A percentile compares a stretch with the other conserved stretches of the same genome.
These are phyloP conservation scores for Microcebus griseorufus DNA, from an alignment of 2,113 vertebrate genomes.

Conservation along the genomic window DNA sequence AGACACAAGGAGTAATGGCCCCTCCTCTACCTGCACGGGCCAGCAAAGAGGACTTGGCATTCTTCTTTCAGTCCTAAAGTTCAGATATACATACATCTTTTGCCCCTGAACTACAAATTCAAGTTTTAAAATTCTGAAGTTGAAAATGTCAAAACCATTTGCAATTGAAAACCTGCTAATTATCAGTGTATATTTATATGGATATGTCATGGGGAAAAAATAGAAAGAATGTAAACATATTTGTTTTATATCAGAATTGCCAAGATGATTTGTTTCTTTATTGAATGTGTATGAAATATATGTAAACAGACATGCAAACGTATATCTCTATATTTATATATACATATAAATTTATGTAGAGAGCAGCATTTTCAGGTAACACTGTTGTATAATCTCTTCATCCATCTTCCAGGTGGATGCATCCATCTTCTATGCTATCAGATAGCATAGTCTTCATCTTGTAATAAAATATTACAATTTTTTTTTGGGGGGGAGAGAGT, in stretches of 20 bases:
- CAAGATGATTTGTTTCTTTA: not conserved
- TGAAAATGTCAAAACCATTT: constrained; percentile 78
- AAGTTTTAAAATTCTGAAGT: constrained; percentile 73
- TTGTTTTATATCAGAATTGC: constrained; percentile 63
- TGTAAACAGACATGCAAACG: not conserved
- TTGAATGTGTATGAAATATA: not conserved
- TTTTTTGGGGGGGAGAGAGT: not conserved
- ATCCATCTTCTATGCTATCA: too few species aligned
- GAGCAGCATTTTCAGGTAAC: not conserved
- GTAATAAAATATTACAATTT: not conserved
- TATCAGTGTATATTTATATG: constrained; percentile 70
- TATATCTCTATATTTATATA: not conserved
- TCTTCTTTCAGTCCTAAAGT: not conserved
- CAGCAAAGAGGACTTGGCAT: not conserved
- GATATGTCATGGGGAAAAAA: constrained; percentile 59
- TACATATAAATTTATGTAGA: not conserved
- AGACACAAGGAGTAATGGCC: not conserved
- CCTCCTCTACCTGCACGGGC: not conserved
- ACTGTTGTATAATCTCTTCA: fast-evolving
- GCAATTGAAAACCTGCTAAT: constrained; percentile 57
- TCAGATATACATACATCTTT: not conserved
- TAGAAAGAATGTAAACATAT: constrained; percentile 14
- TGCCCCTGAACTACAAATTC: constrained; percentile 63
- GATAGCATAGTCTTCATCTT: not conserved
- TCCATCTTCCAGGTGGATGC: not conserved